phyloP scores from a whole-genome alignment of 2,113 vertebrate species.

The Junco hyemalis region DNA sequence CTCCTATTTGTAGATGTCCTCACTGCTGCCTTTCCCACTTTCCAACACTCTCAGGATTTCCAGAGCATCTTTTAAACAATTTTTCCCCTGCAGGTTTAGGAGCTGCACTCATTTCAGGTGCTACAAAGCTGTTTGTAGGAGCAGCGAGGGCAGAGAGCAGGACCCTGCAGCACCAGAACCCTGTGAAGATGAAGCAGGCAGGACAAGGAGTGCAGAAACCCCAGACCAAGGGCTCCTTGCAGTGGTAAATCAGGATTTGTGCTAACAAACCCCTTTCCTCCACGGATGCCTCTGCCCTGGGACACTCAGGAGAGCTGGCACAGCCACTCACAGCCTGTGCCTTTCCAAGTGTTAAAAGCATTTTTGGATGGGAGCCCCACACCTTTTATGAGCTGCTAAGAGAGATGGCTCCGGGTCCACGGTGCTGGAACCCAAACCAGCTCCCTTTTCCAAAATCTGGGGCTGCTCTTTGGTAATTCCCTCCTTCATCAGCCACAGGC shows the following conservation, averaged over 20 bases:
- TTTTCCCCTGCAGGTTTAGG: not conserved
- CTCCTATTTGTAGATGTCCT: not conserved
- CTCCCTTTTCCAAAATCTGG: not conserved
- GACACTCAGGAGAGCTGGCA: not conserved
- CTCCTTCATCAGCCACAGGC: not conserved
- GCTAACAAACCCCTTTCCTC: not conserved
- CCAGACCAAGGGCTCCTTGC: not conserved
- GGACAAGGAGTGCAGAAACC: not conserved
- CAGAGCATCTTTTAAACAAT: not conserved
- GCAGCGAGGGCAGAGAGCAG: not conserved
- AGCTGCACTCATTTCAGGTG: not conserved
- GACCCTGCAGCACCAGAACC: not conserved
- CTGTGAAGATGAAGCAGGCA: not conserved
- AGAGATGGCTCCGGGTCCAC: not conserved
- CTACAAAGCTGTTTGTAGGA: not conserved
- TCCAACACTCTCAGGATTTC: not conserved
- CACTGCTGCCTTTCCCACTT: not conserved
- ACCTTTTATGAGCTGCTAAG: not conserved
- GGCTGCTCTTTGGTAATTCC: not conserved
- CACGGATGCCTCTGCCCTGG: fast-evolving
- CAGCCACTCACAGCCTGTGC: not conserved
- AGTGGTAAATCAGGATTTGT: not conserved
- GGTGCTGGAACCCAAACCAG: not conserved
- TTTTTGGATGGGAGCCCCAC: constrained; percentile 36
- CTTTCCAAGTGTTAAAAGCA: constrained; percentile 30